Conservation (phyloP, 2,888 invertebrate genomes). For the Cataglyphis rosenhaueri region DNA sequence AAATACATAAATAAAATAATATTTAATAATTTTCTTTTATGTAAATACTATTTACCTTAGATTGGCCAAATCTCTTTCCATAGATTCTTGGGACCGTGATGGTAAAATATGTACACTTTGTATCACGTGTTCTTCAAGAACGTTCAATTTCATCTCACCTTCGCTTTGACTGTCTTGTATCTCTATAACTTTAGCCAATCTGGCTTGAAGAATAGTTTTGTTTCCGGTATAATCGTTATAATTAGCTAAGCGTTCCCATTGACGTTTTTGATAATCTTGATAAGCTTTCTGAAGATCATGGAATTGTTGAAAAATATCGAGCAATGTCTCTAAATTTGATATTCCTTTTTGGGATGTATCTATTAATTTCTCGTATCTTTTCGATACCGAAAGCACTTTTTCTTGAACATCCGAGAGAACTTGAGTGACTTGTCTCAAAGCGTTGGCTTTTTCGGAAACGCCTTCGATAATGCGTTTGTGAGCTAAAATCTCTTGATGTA, state of each 20-base stretch:
- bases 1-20: not conserved
- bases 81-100: constrained; percentile 93
- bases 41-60: constrained; percentile 86
- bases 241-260: constrained; percentile 94
- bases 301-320: constrained; percentile 94
- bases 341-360: constrained; percentile 90
- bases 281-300: constrained; percentile 94
- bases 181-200: constrained; percentile 92
- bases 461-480: constrained; percentile 96
- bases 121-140: constrained; percentile 91
- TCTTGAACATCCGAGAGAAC: constrained; percentile 88
- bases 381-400: constrained; percentile 91
- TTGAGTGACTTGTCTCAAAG: constrained; percentile 88
- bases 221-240: constrained; percentile 95
- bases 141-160: constrained; percentile 92
- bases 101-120: constrained; percentile 90
- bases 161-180: constrained; percentile 92
- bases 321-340: constrained; percentile 90
- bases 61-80: constrained; percentile 93
- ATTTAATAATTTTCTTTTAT: constrained; percentile 41
- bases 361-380: constrained; percentile 91
- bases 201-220: constrained; percentile 93
- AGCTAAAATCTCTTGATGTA: constrained; percentile 95
- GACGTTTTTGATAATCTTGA: constrained; percentile 95
- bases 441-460: constrained; percentile 94